Evolutionary conservation across 2,888 invertebrate species (phyloP), one percentile per base, ranked within the genome.

Genomic region (Steromphala cineraria): DNA sequence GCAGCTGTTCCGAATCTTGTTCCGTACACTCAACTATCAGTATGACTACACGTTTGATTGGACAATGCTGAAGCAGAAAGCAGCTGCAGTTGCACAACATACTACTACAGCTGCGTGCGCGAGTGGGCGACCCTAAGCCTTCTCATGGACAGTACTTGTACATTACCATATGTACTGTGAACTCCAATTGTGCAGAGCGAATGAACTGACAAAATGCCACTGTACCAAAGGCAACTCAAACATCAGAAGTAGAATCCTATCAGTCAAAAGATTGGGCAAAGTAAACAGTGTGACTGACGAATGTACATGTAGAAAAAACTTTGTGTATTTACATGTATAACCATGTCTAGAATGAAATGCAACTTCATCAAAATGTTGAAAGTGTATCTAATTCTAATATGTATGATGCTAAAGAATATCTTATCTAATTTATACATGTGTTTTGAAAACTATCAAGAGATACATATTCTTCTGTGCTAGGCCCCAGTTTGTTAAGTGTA

Each of bases 21-120:
- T 99, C 96, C 97, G 99, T 94, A 99, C 99, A 90, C 96, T 99
- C 94, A 99, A 99, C 95, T 99, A 99, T 94, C 98, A 98, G 95
- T 99, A 98, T 94, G 99, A 99, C 95, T 99, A 98, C 95, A 97
- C 97, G 92, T 99, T 99, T 95, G 99, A 99, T 95, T 99, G 99
- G 99, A 99, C 99, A 92, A 97, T 99, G 96, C 95, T 99, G 94
- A 98, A 99, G 93, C 99, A 99, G 94, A 98, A 98, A 92, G 95
- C 96, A 79, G 96, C 96, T 62, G 87, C 87, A 67, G 89, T 90
- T 52, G 89, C 90, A 31, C 89, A 89, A 82, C 85, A 86, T 55
- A 86, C 87, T 56, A 86, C 87, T 78, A 87, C 87, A 53, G 83
- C 86, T 79, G 86, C 84, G 21, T 89, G 88, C 36, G 87, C 87